Conservation (phyloP, 1,140 invertebrate species). For the Microplitis mediator region DNA sequence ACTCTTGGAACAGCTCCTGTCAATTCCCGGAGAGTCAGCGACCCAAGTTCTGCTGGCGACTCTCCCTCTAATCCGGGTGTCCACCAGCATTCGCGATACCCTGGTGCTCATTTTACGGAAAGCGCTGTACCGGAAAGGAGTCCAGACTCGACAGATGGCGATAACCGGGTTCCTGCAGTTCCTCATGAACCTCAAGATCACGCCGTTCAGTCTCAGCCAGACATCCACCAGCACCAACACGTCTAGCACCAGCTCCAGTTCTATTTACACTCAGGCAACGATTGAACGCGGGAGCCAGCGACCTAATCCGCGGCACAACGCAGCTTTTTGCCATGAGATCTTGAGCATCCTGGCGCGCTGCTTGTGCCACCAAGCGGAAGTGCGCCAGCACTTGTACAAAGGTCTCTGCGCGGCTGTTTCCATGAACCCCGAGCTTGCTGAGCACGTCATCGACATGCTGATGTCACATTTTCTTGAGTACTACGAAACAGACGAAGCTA, state of each 20-base stretch:
- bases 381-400: constrained; percentile 65
- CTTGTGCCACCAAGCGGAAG: constrained; percentile 65
- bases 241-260: constrained; percentile 54
- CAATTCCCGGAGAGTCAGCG: constrained; percentile 53
- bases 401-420: constrained; percentile 57
- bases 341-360: constrained; percentile 66
- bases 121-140: constrained; percentile 63
- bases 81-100: constrained; percentile 59
- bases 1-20: constrained; percentile 61
- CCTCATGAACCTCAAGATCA: constrained; percentile 62
- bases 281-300: constrained; percentile 42
- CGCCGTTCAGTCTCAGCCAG: constrained; percentile 60
- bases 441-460: constrained; percentile 60
- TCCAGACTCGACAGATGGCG: constrained; percentile 62
- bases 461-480: constrained; percentile 61
- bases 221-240: constrained; percentile 43
- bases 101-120: constrained; percentile 66
- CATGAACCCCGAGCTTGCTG: constrained; percentile 59
- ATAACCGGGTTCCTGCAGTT: constrained; percentile 65
- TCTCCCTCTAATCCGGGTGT: constrained; percentile 60
- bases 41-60: constrained; percentile 60
- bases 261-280: constrained; percentile 59
- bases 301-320: constrained; percentile 55
- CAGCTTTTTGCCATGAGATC: constrained; percentile 66
- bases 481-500: constrained; percentile 51